phyloP scores from a whole-genome alignment of 2,797 vertebrate genomes.

The Micrastur ruficollis region DNA sequence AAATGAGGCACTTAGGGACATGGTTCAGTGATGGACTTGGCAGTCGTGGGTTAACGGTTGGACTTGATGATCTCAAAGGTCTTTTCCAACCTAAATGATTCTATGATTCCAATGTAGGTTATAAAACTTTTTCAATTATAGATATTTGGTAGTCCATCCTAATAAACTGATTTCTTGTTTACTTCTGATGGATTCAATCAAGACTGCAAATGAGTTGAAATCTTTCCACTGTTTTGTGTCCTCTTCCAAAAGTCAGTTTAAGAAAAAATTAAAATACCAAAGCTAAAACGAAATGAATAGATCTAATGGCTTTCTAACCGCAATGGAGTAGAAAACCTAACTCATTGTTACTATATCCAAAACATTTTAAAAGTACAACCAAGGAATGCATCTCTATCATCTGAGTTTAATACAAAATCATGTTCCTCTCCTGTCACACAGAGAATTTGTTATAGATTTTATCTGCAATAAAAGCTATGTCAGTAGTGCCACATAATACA shows the following conservation, averaged over 20 bases:
- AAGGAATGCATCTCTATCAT: slow-evolving; percentile 64
- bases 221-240: background rate
- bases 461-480: slow-evolving; percentile 76
- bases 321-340: slow-evolving; percentile 14
- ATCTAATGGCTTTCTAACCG: slow-evolving; percentile 41
- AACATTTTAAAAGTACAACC: slow-evolving; percentile 64
- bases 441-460: slow-evolving; percentile 77
- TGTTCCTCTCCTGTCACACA: slow-evolving; percentile 70
- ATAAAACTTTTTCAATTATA: background rate
- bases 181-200: slow-evolving; percentile 7
- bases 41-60: too few species aligned
- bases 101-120: background rate
- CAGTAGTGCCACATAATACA: slow-evolving; percentile 72
- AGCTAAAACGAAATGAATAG: slow-evolving; percentile 17
- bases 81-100: too few species aligned
- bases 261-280: slow-evolving; percentile 43
- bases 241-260: slow-evolving; percentile 14
- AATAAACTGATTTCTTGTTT: background rate
- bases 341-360: slow-evolving; percentile 55
- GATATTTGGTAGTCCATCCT: background rate
- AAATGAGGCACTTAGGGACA: too few species aligned
- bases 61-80: too few species aligned
- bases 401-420: slow-evolving; percentile 72
- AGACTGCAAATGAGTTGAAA: slow-evolving; percentile 40
- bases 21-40: too few species aligned